Evolutionary conservation across 2,113 vertebrate genomes (phyloP), one percentile per base, ranked within the genome.

Genomic region (Cyrtonyx montezumae): DNA sequence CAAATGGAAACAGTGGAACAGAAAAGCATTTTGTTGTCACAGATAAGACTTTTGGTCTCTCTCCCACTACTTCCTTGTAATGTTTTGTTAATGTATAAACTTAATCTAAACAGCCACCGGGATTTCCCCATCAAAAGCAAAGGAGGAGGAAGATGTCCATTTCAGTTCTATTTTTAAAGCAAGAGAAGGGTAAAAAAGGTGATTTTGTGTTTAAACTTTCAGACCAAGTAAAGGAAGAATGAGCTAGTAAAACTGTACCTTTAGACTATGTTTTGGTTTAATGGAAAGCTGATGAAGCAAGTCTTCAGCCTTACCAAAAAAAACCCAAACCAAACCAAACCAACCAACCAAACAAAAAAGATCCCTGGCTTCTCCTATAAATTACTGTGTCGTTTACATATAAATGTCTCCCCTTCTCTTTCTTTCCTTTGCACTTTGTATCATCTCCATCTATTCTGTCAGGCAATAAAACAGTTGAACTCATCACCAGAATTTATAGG

Each of bases 71-170:
- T 93, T 95, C 76, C 76, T 34, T 90, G 66, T 86, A 94, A 96
- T 92, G 81, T 93, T 96, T 97, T 96, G 94, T 96, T 96, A 96
- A 96, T 75, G 22, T 56, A 74, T 42, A 91, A 90, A 65, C 37
- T 86, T 94, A 89, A 91, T 79, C 91, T 95, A 93, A 96, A 92
- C 91, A 96, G 58, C 69, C 84, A 92, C 55, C 1, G 32, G 96
- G 94, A 91, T 70, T 96, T 91, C 67, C 65, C 53, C 59, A 80
- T 84, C 84, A 91, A 94, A 86, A 69, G 21, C 45, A 80, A 28
- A 11, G 76, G 74, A 81, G 43, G 71, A 89, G 77, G 48, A 74
- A 80, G 65, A 53, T 68, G 62, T 88, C 92, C 51, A 87, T 81
- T 75, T 87, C 40, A 77, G 65, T 85, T 95, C 93, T 88, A 96